These are phyloP conservation scores for Alethe castanea DNA, from an alignment of 2,113 vertebrate species.

Conservation along the genomic window DNA sequence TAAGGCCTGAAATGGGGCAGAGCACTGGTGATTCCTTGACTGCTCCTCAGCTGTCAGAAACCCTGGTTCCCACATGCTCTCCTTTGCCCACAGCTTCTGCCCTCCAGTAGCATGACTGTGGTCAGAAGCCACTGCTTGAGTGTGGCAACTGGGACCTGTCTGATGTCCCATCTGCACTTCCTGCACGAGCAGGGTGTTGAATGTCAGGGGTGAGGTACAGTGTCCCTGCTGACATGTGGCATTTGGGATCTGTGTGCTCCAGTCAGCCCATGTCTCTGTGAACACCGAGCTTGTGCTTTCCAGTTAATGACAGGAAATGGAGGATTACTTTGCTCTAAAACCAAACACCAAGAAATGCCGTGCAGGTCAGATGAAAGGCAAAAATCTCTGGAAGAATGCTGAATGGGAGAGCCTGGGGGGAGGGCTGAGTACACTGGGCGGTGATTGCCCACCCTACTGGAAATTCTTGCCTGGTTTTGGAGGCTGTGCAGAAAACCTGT, in stretches of 20 bases:
- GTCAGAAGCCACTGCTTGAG: background rate
- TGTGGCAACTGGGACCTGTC: background rate
- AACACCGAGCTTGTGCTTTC: background rate
- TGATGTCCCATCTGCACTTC: background rate
- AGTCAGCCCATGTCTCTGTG: background rate
- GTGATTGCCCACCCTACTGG: background rate
- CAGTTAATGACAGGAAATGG: conserved; percentile 76
- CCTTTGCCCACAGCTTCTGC: background rate
- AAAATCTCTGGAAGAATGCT: background rate
- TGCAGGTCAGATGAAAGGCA: conserved; percentile 12
- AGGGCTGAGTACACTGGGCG: background rate
- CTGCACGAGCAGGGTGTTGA: rapidly evolving
- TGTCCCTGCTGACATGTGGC: background rate
- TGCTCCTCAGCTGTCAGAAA: background rate
- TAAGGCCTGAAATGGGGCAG: background rate
- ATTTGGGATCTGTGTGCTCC: background rate
- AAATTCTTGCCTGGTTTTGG: background rate
- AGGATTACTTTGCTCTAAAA: conserved; percentile 67
- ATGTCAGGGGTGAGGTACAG: background rate
- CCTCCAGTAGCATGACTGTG: rapidly evolving
- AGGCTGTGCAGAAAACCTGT: background rate
- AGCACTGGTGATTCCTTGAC: background rate
- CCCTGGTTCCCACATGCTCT: rapidly evolving
- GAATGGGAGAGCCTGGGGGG: background rate
- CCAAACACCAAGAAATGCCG: background rate